phyloP scores from a whole-genome alignment of 2,797 vertebrate species.

The Limnodromus scolopaceus region DNA sequence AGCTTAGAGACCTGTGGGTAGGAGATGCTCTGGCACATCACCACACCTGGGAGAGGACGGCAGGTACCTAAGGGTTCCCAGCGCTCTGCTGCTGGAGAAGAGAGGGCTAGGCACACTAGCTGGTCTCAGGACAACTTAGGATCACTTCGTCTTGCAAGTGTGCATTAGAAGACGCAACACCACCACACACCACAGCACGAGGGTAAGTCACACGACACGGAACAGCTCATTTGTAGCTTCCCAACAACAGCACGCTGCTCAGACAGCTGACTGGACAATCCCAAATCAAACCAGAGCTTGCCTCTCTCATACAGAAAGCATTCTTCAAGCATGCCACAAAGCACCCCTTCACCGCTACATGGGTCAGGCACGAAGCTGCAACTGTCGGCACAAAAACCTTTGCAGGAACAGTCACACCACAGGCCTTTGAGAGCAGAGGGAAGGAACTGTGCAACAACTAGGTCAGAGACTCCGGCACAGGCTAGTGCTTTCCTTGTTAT shows the following conservation, averaged over 20 bases:
- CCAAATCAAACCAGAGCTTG: too few relatives aligned
- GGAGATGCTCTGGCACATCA: neutral
- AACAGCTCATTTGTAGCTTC: neutral
- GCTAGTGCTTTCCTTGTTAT: neutral
- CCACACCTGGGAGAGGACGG: neutral
- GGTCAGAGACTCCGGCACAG: neutral
- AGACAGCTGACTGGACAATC: neutral
- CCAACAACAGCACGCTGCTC: accelerated
- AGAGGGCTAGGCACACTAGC: neutral
- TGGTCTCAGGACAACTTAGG: neutral
- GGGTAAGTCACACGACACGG: accelerated
- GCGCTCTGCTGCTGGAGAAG: neutral
- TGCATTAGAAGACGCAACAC: neutral
- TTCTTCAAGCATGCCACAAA: neutral
- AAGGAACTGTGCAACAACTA: accelerated
- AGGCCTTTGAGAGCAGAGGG: neutral
- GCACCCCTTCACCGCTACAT: too few relatives aligned
- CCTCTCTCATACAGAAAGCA: accelerated
- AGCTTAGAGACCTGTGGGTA: neutral
- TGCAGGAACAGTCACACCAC: neutral
- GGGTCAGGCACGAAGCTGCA: accelerated
- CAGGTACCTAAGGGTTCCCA: neutral
- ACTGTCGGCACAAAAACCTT: neutral
- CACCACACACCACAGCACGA: too few relatives aligned
- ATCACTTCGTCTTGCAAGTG: neutral